These are phyloP conservation scores for Metridium senile DNA, from an alignment of 92 coral and sea anemone genomes.

Conservation along the genomic window DNA sequence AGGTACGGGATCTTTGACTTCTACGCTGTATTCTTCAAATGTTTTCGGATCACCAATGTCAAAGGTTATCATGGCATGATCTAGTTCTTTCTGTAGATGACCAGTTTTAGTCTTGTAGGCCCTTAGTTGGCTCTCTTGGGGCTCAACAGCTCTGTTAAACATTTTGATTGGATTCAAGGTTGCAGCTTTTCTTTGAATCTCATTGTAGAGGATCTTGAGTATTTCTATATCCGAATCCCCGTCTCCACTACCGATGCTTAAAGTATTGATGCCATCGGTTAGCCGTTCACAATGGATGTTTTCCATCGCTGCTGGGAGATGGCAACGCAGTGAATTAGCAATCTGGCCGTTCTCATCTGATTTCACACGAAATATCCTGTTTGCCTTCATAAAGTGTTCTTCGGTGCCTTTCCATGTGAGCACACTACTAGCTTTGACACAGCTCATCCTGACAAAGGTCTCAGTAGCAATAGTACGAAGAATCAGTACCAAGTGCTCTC, in stretches of 20 bases:
- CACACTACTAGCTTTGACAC: too few relatives aligned
- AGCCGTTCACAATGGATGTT: not conserved
- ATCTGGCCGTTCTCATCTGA: not conserved
- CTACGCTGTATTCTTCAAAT: too few relatives aligned
- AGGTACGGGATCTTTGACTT: too few relatives aligned
- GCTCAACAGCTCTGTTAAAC: too few relatives aligned
- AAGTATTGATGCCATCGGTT: constrained; percentile 8
- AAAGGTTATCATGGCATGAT: not conserved
- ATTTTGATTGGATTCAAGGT: too few relatives aligned
- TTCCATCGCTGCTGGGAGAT: not conserved
- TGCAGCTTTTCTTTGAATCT: too few relatives aligned
- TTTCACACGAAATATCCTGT: not conserved
- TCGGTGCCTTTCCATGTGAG: not conserved
- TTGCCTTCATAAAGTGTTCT: not conserved
- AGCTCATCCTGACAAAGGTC: too few relatives aligned
- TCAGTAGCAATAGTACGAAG: too few relatives aligned
- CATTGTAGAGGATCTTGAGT: too few relatives aligned
- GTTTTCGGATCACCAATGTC: too few relatives aligned
- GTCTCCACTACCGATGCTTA: constrained; percentile 38
- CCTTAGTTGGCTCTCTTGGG: not conserved
- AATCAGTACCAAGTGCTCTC: too few relatives aligned
- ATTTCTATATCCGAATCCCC: constrained; percentile 40
- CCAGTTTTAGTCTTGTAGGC: constrained; percentile 15
- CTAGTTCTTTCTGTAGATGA: not conserved
- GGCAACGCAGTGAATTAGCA: not conserved